Evolutionary conservation across 2,113 vertebrate genomes (phyloP), one percentile per base, ranked within the genome.

Genomic region (Holacanthus passer): DNA sequence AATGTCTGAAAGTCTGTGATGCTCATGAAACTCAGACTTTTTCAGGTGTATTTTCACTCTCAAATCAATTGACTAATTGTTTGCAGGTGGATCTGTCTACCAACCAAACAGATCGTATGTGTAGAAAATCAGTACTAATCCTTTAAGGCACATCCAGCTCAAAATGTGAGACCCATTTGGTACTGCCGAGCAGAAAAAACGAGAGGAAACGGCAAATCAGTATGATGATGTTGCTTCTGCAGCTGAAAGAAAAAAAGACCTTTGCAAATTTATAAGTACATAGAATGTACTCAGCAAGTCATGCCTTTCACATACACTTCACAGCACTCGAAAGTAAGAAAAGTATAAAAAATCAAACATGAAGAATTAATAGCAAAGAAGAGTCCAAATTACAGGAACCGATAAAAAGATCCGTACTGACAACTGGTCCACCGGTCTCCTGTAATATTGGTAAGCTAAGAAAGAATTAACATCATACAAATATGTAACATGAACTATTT

Each of bases 111-210:
- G 89, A 87, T 82, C 67, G 66, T 63, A 73, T 79, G 73, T 80
- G 74, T 79, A 90, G 68, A 90, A 88, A 84, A 93, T 89, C 84
- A 76, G 84, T 90, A 88, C 86, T 87, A 87, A 93, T 93, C 88
- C 86, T 85, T 93, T 91, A 96, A 96, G 95, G 95, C 95, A 96
- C 95, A 88, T 94, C 92, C 91, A 91, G 92, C 90, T 92, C 89
- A 88, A 90, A 92, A 84, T 92, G 80, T 71, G 89, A 94, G 91
- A 93, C 77, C 92, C 78, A 89, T 91, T 91, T 84, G 89, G 80
- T 87, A 74, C 86, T 87, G 89, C 79, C 81, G 68, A 87, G 89
- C 84, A 89, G 76, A 88, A 85, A n/a, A 75, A 91, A 83, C 47
- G 50, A 91, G 83, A 92, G 80, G 80, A 90, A 92, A 87, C 17